phyloP scores from a whole-genome alignment of 2,113 vertebrate species.

The Laticauda laticaudata region DNA sequence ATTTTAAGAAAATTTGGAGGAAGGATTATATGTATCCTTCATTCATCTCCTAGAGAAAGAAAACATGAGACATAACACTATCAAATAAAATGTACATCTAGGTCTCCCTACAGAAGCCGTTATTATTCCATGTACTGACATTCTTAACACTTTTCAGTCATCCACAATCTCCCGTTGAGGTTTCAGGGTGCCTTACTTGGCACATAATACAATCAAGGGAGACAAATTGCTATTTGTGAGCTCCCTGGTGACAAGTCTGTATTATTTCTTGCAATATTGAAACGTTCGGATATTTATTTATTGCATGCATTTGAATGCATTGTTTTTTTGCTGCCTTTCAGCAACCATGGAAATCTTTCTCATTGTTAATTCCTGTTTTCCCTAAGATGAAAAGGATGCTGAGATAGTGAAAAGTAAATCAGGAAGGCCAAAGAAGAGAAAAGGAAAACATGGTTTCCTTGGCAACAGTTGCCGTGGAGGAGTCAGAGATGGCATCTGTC shows the following conservation, averaged over 20 bases:
- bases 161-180: background rate
- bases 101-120: background rate
- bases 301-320: slow-evolving; percentile 1
- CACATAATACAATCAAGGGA: slow-evolving; percentile 17
- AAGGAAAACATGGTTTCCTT: slow-evolving; percentile 60
- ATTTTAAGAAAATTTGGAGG: background rate
- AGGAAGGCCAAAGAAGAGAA: background rate
- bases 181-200: slow-evolving; percentile 11
- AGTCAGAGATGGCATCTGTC: slow-evolving; percentile 38
- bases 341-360: slow-evolving; percentile 12
- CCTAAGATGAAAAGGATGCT: slow-evolving; percentile 14
- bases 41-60: background rate
- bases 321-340: slow-evolving; percentile 21
- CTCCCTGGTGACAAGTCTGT: background rate
- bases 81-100: background rate
- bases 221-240: background rate
- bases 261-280: slow-evolving; percentile 2
- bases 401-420: slow-evolving; percentile 23
- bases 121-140: background rate
- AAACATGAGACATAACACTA: background rate
- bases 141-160: background rate
- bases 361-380: background rate
- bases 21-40: background rate
- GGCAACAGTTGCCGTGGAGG: slow-evolving; percentile 44
- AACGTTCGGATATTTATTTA: background rate